A percentile compares a stretch with the other conserved stretches of the same genome.
Conservation (phyloP, 2,113 vertebrate species). For the Cathartes aura region DNA sequence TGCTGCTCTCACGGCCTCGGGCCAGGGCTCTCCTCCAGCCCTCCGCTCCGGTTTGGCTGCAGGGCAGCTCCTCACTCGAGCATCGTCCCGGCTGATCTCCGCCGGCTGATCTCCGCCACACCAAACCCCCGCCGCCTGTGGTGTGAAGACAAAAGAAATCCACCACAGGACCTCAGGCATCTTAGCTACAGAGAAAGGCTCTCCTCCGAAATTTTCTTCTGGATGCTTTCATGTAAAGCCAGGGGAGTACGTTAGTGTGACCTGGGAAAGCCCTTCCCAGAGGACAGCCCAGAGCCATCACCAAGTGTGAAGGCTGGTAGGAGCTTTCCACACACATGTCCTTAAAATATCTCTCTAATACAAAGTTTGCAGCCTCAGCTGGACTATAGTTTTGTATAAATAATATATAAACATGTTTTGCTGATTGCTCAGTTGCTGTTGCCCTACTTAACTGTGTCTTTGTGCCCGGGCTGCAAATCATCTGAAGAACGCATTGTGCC, state of each 20-base stretch:
- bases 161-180: neutral
- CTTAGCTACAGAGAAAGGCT: neutral
- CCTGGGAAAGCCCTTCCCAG: neutral
- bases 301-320: neutral
- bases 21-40: neutral
- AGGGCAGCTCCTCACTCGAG: neutral
- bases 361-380: neutral
- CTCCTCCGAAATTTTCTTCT: neutral
- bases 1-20: neutral
- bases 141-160: constrained; percentile 33
- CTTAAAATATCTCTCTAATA: neutral
- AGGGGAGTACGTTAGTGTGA: neutral
- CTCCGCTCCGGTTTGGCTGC: neutral
- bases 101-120: neutral
- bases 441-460: neutral
- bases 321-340: neutral
- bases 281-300: neutral
- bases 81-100: neutral
- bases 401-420: neutral
- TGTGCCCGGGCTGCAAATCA: neutral
- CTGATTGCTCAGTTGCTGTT: neutral
- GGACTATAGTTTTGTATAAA: neutral
- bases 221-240: neutral
- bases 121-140: neutral
- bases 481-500: neutral